These are phyloP conservation scores for Orthosia gracilis DNA, from an alignment of 2,888 invertebrate genomes.

Conservation along the genomic window DNA sequence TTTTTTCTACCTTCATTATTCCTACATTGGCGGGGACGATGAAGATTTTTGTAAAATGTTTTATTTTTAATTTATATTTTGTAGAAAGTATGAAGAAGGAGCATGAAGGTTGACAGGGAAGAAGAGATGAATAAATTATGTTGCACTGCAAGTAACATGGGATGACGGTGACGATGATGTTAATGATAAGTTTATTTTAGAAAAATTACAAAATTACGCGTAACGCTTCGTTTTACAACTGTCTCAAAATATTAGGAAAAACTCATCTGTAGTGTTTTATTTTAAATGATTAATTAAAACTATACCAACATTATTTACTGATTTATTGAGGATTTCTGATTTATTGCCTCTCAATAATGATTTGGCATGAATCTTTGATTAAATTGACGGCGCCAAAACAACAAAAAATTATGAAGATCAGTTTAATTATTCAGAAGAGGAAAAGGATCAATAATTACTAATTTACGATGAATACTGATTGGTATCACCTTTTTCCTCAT, in stretches of 20 bases:
- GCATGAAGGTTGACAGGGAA: no score
- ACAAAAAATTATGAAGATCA: not conserved
- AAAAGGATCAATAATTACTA: constrained; percentile 12
- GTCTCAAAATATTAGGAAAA: not conserved
- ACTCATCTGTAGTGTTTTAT: not conserved
- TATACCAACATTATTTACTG: not conserved
- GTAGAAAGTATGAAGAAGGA: no score
- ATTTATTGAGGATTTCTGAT: constrained; percentile 24
- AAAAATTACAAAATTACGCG: no score
- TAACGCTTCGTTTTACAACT: not conserved
- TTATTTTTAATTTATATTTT: not conserved
- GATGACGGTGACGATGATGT: no score
- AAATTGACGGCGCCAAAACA: constrained; percentile 7
- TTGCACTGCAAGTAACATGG: no score
- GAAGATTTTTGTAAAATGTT: not conserved
- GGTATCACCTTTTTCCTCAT: constrained; percentile 21
- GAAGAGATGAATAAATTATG: no score
- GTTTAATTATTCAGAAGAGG: constrained; percentile 6
- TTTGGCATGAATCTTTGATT: constrained; percentile 17
- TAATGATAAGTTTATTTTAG: no score
- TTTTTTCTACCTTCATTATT: constrained; percentile 21
- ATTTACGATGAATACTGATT: constrained; percentile 36
- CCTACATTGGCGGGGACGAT: constrained; percentile 21
- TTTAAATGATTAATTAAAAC: constrained; percentile 3
- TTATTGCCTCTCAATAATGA: constrained; percentile 12